Conservation (phyloP, 2,888 invertebrate species). For the Hofmannophila pseudospretella region DNA sequence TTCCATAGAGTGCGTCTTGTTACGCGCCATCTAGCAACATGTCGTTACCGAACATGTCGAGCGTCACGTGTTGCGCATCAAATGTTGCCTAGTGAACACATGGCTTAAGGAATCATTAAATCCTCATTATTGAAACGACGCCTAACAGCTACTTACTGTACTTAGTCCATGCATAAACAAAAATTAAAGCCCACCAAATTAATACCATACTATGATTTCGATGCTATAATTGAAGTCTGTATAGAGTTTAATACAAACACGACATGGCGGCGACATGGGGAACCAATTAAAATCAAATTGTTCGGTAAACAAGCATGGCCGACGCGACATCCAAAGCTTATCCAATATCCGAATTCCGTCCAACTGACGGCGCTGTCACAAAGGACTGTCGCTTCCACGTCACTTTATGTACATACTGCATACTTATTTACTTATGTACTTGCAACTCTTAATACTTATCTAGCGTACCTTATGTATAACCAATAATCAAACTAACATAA, state of each 20-base stretch:
- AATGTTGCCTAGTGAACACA: too few relatives aligned
- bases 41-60: too few relatives aligned
- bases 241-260: slow-evolving; percentile 1
- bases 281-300: slow-evolving; percentile 67
- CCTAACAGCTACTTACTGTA: too few relatives aligned
- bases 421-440: background rate
- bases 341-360: slow-evolving; percentile 69
- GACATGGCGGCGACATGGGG: slow-evolving; percentile 21
- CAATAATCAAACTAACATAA: too few relatives aligned
- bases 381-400: slow-evolving; percentile 58
- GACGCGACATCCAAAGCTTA: slow-evolving; percentile 44
- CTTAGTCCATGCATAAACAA: slow-evolving; percentile 5
- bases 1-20: too few relatives aligned
- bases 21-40: too few relatives aligned
- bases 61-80: too few relatives aligned
- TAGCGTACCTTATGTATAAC: too few relatives aligned
- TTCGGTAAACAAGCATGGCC: slow-evolving; percentile 48
- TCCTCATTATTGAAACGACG: background rate
- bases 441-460: background rate
- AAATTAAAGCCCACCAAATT: slow-evolving; percentile 2
- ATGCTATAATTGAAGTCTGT: slow-evolving; percentile 2
- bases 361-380: slow-evolving; percentile 39
- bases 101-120: too few relatives aligned
- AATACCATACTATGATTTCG: background rate
- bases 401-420: slow-evolving; percentile 46